Evolutionary conservation across 2,113 vertebrate species (phyloP).

Genomic region (Panthera leo): DNA sequence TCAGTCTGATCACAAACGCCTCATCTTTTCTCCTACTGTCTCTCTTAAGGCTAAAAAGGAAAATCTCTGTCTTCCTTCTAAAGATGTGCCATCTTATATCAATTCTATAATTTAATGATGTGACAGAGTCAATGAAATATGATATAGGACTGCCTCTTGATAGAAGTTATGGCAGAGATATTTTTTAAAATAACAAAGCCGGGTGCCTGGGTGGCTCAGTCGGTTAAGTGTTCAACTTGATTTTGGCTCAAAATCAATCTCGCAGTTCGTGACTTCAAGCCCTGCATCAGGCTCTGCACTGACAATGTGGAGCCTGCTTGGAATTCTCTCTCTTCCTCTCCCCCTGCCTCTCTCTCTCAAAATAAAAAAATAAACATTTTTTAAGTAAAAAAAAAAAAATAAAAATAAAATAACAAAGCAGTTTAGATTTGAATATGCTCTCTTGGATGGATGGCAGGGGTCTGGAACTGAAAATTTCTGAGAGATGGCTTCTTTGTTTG

Average conservation of each 20-base stretch:
- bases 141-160: neutral
- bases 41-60: neutral
- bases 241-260: too few relatives aligned
- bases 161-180: neutral
- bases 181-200: neutral
- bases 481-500: neutral
- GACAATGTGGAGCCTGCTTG: too few relatives aligned
- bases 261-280: too few relatives aligned
- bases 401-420: neutral
- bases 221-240: too few relatives aligned
- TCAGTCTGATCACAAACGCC: neutral
- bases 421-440: neutral
- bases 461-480: neutral
- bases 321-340: too few relatives aligned
- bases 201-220: too few relatives aligned
- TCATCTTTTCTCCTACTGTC: neutral
- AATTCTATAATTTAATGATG: neutral
- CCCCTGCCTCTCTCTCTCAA: too few relatives aligned
- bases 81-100: neutral
- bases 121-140: neutral
- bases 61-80: neutral
- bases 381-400: too few relatives aligned
- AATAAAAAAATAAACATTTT: too few relatives aligned
- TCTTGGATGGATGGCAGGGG: neutral
- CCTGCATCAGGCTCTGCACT: too few relatives aligned